Evolutionary conservation across 2,888 invertebrate genomes (phyloP), one percentile per base, ranked within the genome.

Genomic region (Catotricha subobsoleta): DNA sequence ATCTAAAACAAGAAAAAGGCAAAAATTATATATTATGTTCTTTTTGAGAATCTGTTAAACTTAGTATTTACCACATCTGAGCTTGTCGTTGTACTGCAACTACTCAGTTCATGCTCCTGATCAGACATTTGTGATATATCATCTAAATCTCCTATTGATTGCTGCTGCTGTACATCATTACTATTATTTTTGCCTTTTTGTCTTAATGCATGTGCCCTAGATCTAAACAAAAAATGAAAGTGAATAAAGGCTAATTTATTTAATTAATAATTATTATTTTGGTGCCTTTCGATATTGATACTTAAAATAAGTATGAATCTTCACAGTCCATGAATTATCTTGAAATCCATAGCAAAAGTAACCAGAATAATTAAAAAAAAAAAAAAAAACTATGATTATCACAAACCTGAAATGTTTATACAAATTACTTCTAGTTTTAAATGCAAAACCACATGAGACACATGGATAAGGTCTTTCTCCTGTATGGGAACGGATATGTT

Each of bases 381-480:
- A 10, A 15, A 23, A 39, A 35, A 29, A 39, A 8, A 30, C 36
- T n/a, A 9, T 31, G 18, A 20, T 19, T 28, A 12, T 18, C 20
- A 27, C 28, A 29, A 10, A 69, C 56, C 74, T 67, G 60, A 81
- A 76, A 63, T 90, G 90, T 62, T 91, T 91, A 60, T 87, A 90
- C 49, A 90, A 70, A 63, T 91, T 91, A 52, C 88, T 88, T 61
- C 86, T 84, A 18, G 91, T 91, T 65, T 91, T 91, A 66, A 91
- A 91, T 52, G 87, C 82, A 64, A 90, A 84, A 49, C 86, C 86
- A 62, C 90, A 91, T 49, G 80, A 77, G 52, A 72, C 68, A 65
- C 90, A 91, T 21, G 90, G 90, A 66, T 79, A 91, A 43, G 90
- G 90, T 52, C 90, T 71, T 64, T 91, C 90, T 59, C 88, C 87